A percentile compares a stretch with the other conserved stretches of the same genome.
These are phyloP conservation scores for Corythaeola cristata DNA, from an alignment of 2,113 vertebrate genomes.

Conservation along the genomic window DNA sequence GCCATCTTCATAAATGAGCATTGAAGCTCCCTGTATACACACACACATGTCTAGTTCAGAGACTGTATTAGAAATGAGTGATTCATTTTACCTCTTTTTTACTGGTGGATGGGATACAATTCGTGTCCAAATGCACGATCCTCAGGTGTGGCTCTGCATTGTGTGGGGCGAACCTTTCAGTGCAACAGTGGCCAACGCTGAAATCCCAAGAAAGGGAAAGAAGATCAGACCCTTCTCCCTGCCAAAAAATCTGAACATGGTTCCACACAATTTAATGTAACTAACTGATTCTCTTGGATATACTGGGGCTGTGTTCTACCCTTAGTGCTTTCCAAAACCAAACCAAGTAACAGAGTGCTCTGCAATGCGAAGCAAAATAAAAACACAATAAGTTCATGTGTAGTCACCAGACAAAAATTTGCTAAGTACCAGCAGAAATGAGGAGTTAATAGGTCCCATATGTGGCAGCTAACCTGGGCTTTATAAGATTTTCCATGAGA, in stretches of 20 bases:
- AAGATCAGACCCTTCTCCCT: not conserved
- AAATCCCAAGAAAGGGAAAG: not conserved
- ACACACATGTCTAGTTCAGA: not conserved
- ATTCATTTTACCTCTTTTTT: not conserved
- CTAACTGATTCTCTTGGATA: not conserved
- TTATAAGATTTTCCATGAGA: slow-evolving; percentile 71
- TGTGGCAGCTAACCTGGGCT: slow-evolving; percentile 67
- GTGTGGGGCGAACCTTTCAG: not conserved
- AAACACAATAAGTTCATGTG: slow-evolving; percentile 51
- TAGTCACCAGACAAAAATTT: slow-evolving; percentile 80
- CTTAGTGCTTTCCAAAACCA: slow-evolving; percentile 59
- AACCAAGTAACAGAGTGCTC: slow-evolving; percentile 58
- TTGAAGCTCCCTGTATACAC: not conserved
- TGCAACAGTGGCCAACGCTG: not conserved
- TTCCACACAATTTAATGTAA: slow-evolving; percentile 16
- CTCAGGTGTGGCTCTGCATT: not conserved
- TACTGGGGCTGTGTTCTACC: not conserved
- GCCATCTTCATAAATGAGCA: not conserved
- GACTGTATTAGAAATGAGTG: not conserved
- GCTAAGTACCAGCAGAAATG: slow-evolving; percentile 75
- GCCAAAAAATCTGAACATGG: not conserved
- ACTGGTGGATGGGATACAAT: not conserved
- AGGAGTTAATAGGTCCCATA: slow-evolving; percentile 74
- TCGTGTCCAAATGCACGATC: not conserved
- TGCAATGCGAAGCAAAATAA: slow-evolving; percentile 67